Evolutionary conservation across 1,140 invertebrate genomes (phyloP).

Genomic region (Solenopsis fugax): DNA sequence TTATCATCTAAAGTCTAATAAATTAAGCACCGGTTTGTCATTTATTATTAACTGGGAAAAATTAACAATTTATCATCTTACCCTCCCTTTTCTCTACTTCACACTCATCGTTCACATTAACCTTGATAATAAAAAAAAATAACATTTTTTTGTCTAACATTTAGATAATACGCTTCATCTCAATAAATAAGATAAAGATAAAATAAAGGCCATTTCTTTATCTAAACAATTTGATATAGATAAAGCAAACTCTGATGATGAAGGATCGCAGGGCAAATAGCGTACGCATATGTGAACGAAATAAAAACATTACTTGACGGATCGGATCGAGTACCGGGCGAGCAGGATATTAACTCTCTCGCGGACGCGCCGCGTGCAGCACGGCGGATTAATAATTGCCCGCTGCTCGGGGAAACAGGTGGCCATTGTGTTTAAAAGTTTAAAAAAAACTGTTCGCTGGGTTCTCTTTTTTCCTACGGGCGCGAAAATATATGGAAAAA

Average conservation of each 20-base stretch:
- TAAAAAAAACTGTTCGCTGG: slow-evolving; percentile 24
- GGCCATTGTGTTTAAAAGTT: slow-evolving; percentile 58
- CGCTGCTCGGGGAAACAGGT: slow-evolving; percentile 35
- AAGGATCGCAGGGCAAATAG: slow-evolving; percentile 28
- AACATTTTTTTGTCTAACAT: no score
- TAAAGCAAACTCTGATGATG: neutral
- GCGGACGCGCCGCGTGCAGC: neutral
- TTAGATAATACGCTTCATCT: no score
- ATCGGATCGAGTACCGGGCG: slow-evolving; percentile 23
- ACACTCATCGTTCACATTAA: no score
- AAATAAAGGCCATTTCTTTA: no score
- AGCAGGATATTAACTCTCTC: slow-evolving; percentile 45
- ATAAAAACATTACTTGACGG: slow-evolving; percentile 44
- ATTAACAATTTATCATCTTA: no score
- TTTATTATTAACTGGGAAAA: no score
- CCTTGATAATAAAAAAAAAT: no score
- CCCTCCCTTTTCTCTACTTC: no score
- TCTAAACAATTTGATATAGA: no score
- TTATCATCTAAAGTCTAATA: no score
- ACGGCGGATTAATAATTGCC: slow-evolving; percentile 55
- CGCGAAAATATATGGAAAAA: slow-evolving; percentile 59
- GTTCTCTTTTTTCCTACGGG: slow-evolving; percentile 30
- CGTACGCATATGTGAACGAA: slow-evolving; percentile 39
- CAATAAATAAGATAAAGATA: no score
- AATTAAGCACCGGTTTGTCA: no score